A percentile compares a stretch with the other conserved stretches of the same genome.
These are phyloP conservation scores for Athrips mouffetella DNA, from an alignment of 2,888 invertebrate species.

Conservation along the genomic window DNA sequence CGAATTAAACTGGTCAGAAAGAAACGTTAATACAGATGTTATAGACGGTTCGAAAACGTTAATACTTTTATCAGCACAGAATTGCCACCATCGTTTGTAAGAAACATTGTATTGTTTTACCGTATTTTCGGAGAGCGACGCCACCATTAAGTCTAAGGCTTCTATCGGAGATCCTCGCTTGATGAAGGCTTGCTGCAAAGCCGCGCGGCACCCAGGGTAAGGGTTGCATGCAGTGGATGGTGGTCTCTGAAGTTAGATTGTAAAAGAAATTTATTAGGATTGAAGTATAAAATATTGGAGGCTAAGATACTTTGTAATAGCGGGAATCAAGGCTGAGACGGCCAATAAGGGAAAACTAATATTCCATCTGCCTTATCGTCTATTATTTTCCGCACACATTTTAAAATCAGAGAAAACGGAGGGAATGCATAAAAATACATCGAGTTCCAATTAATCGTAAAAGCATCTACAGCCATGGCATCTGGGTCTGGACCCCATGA, in stretches of 20 bases:
- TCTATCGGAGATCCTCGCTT: neutral
- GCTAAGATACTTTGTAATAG: neutral
- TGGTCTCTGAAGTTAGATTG: neutral
- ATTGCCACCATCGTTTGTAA: conserved; percentile 5
- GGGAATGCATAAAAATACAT: conserved; percentile 20
- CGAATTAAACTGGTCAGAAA: neutral
- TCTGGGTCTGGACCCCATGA: no score
- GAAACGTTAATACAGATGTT: neutral
- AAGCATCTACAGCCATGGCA: no score
- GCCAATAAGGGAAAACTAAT: conserved; percentile 18
- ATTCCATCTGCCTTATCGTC: conserved; percentile 18
- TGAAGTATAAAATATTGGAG: neutral
- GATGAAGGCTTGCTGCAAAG: conserved; percentile 3
- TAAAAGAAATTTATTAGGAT: neutral
- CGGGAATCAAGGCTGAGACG: conserved; percentile 15
- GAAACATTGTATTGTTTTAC: conserved; percentile 2
- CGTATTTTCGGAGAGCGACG: conserved; percentile 1
- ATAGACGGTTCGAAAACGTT: neutral
- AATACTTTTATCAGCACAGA: neutral
- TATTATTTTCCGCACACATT: conserved; percentile 16
- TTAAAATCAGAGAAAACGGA: conserved; percentile 14
- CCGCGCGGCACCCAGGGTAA: conserved; percentile 11
- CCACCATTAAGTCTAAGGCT: neutral
- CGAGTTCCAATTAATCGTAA: conserved; percentile 9
- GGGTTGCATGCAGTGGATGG: neutral